Conservation (phyloP, 2,113 vertebrate species). For the Junco hyemalis region DNA sequence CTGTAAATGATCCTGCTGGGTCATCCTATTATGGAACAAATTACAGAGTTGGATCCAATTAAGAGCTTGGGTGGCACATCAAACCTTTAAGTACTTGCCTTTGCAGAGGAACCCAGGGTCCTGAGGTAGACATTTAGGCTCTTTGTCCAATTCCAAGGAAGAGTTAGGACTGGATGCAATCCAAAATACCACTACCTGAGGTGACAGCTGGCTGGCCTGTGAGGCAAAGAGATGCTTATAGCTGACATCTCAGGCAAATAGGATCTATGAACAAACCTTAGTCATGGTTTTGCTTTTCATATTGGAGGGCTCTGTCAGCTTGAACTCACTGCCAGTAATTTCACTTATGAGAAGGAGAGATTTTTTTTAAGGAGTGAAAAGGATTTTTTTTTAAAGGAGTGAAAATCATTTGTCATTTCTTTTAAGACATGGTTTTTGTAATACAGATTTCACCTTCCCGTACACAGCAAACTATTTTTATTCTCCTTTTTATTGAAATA, state of each 20-base stretch:
- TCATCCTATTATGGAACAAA: slow-evolving; percentile 14
- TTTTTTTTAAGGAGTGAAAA: not conserved
- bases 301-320: not conserved
- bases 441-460: not conserved
- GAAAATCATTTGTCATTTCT: not conserved
- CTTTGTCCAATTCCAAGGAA: not conserved
- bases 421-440: not conserved
- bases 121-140: not conserved
- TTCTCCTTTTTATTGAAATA: not conserved
- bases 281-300: not conserved
- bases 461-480: not conserved
- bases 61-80: not conserved
- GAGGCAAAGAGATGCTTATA: not conserved
- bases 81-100: not conserved
- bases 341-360: not conserved
- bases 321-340: not conserved
- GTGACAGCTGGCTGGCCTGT: not conserved
- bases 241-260: not conserved
- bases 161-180: not conserved
- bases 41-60: not conserved
- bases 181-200: not conserved
- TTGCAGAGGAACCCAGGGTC: not conserved
- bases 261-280: not conserved
- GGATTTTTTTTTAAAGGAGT: not conserved
- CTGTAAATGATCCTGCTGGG: slow-evolving; percentile 37